Percentiles rank a stretch among this genome's conserved stretches.
phyloP scores from a whole-genome alignment of 2,113 vertebrate species.

The Thymallus thymallus region DNA sequence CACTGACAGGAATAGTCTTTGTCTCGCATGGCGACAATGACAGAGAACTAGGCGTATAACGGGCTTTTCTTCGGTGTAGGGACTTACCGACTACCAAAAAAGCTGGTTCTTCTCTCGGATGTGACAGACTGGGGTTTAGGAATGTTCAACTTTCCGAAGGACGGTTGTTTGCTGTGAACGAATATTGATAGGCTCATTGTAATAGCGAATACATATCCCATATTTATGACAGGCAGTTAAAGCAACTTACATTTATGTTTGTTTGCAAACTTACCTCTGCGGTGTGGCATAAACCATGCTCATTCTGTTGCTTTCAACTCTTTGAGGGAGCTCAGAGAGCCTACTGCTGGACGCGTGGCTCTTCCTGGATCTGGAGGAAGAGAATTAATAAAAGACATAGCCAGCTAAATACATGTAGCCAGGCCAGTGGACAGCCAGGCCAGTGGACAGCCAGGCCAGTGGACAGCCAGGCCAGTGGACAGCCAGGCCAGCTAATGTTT shows the following conservation, averaged over 20 bases:
- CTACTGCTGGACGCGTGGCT: conserved; percentile 68
- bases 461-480: not conserved
- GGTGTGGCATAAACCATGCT: conserved; percentile 84
- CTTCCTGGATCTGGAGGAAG: conserved; percentile 71
- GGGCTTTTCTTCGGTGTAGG: too few relatives aligned
- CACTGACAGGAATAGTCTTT: too few relatives aligned
- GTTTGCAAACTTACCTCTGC: conserved; percentile 73
- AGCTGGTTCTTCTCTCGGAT: conserved; percentile 86
- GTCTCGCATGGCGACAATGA: too few relatives aligned
- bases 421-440: not conserved
- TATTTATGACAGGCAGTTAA: not conserved
- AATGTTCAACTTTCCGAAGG: conserved; percentile 83
- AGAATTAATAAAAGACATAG: not conserved
- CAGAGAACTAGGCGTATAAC: too few relatives aligned
- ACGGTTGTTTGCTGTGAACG: conserved; percentile 77
- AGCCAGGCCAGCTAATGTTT: not conserved
- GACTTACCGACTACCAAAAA: conserved; percentile 80
- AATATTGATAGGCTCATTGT: conserved; percentile 23
- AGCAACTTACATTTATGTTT: not conserved
- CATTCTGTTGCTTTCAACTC: conserved; percentile 84
- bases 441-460: not conserved
- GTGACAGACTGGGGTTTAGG: conserved; percentile 76
- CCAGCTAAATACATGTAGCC: not conserved
- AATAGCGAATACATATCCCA: not conserved
- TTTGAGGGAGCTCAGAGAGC: conserved; percentile 79